A percentile compares a stretch with the other conserved stretches of the same genome.
Evolutionary conservation across 2,797 vertebrate species (phyloP).

Genomic region (Scyliorhinus canicula): DNA sequence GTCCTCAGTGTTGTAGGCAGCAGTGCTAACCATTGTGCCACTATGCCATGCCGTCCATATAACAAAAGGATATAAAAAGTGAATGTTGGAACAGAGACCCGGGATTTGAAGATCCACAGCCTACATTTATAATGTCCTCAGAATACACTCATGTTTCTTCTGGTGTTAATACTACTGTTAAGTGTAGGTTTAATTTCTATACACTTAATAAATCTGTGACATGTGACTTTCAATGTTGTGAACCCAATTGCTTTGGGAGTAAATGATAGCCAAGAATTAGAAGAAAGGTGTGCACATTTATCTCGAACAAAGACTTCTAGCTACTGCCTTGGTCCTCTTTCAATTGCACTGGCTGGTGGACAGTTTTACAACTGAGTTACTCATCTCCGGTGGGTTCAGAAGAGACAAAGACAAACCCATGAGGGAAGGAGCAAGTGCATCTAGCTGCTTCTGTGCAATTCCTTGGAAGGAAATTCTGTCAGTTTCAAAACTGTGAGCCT

Average conservation of each 20-base stretch:
- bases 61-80: neutral
- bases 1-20: too few species aligned
- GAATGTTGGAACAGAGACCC: neutral
- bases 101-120: neutral
- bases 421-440: neutral
- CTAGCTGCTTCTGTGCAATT: neutral
- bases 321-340: neutral
- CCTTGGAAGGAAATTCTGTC: neutral
- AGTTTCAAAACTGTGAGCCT: neutral
- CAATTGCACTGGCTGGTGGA: neutral
- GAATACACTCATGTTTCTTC: neutral
- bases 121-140: too few species aligned
- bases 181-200: neutral
- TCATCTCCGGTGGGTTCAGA: neutral
- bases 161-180: neutral
- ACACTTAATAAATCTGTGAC: slow-evolving; percentile 4
- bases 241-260: neutral
- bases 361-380: neutral
- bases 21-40: too few species aligned
- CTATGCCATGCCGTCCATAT: too few species aligned
- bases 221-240: neutral
- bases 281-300: neutral
- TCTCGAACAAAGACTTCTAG: neutral
- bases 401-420: neutral
- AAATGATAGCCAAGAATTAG: neutral